Conservation (phyloP, 2,113 vertebrate species). For the Ctenomys sociabilis region DNA sequence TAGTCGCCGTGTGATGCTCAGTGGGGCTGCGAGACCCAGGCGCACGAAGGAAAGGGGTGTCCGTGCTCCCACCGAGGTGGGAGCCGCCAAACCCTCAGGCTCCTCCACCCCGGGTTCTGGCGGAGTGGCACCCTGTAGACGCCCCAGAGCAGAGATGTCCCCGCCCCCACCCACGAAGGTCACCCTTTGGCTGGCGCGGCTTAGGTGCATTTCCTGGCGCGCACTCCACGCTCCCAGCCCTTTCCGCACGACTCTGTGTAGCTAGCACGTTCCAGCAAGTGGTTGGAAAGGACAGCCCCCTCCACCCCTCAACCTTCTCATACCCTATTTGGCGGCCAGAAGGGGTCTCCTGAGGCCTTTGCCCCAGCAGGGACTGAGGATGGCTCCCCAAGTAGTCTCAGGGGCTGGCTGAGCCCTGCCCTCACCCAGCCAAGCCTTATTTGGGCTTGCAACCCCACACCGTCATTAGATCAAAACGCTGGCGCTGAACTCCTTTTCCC, state of each 20-base stretch:
- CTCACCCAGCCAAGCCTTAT: constrained; percentile 62
- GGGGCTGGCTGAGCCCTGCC: not conserved
- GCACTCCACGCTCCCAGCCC: not conserved
- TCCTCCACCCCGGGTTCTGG: rapidly evolving
- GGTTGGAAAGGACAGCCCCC: not conserved
- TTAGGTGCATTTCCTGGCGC: not conserved
- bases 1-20: not conserved
- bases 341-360: not conserved
- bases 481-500: constrained; percentile 67
- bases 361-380: not conserved
- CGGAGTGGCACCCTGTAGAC: not conserved
- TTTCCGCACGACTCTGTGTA: not conserved
- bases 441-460: constrained; percentile 82
- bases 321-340: not conserved
- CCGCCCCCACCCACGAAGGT: not conserved
- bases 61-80: not conserved
- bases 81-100: not conserved
- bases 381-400: not conserved
- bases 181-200: not conserved
- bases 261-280: not conserved
- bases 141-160: not conserved
- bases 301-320: not conserved
- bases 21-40: not conserved
- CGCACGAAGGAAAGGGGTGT: not conserved
- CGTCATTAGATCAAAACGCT: constrained; percentile 85